Base-by-base conservation (phyloP, 2,888 invertebrate genomes). In the Kuschelorhynchus macadamiae region DNA sequence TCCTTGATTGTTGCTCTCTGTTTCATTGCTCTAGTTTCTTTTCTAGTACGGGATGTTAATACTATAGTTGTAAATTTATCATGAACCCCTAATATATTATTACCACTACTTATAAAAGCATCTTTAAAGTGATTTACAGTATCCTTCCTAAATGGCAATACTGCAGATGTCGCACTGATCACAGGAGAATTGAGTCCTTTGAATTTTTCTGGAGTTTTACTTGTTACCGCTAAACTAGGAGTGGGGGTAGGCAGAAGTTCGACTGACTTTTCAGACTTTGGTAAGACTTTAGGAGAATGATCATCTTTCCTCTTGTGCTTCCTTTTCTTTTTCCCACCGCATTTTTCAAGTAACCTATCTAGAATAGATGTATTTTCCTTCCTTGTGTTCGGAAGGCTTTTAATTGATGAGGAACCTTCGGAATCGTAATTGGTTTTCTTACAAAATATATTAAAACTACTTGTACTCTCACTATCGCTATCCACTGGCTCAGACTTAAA, bases 1-100 rank as follows among this genome's bases (percentile, higher is more conserved):
- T 94, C 93, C 74, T 92, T 90, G 42, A 93, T 93, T 1, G 92
- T 91, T 41, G 92, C 92, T 76, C 91, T 86, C 78, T 91, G 91
- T 81, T 92, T 92, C 73, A 88, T 81, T 14, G 90, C 87, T 76
- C 91, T 86, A 47, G 91, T 92, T 80, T 93, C 92, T 30, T 90
- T 92, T 76, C 93, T 86, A 14, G 93, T 93, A 76, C 93, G 86
- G 46, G 92, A 89, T 78, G 91, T 90, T 66, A 92, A 79, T 50
- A 93, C 89, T 30, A 92, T 87, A 0, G 93, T 90, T 25, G 91
- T 87, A 77, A 93, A 92, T 81, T 87, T 84, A 81, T 88, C 88
- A 12, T 87, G 87, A 39, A 87, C 86, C 70, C 86, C 87, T 32
- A 70, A 18, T 50, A 88, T 84, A 61, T 89, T 80, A 61, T 76